These are phyloP conservation scores for Hypselothyrea guttata DNA, from an alignment of 2,888 invertebrate genomes.

Conservation along the genomic window DNA sequence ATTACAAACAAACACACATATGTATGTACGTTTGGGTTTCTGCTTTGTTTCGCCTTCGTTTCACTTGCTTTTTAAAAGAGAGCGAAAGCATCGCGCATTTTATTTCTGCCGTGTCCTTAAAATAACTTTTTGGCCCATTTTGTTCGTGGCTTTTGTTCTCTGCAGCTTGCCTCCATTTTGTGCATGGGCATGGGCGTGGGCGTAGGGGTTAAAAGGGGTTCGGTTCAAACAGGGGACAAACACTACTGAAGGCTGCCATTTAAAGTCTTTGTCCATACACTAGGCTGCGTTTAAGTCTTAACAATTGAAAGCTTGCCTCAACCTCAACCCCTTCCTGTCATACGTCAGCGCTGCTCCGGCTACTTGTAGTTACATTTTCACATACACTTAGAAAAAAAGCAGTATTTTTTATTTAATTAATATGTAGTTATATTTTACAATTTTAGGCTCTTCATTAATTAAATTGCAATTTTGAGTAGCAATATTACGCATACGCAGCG, in stretches of 20 bases:
- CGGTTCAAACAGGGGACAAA: not conserved
- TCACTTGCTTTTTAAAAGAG: conserved; percentile 29
- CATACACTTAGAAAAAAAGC: too few species aligned
- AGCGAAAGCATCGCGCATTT: conserved; percentile 38
- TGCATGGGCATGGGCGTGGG: too few species aligned
- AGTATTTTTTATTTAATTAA: conserved; percentile 57
- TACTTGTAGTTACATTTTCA: conserved; percentile 65
- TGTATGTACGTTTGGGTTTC: conserved; percentile 3
- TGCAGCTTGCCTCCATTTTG: conserved; percentile 24
- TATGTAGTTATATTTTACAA: too few species aligned
- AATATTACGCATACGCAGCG: too few species aligned
- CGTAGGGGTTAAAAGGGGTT: not conserved
- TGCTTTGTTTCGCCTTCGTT: conserved; percentile 27
- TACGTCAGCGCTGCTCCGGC: conserved; percentile 61
- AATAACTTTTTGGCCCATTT: conserved; percentile 79
- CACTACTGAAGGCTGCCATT: conserved; percentile 3
- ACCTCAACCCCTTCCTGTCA: conserved; percentile 9
- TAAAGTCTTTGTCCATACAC: conserved; percentile 36
- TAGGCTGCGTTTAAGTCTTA: conserved; percentile 17
- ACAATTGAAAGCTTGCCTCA: conserved; percentile 42
- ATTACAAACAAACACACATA: conserved; percentile 48
- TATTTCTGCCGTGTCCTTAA: conserved; percentile 59
- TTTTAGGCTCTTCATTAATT: too few species aligned
- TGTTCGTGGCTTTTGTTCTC: conserved; percentile 58
- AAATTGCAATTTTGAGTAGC: too few species aligned